Evolutionary conservation across 2,888 invertebrate genomes (phyloP), one percentile per base, ranked within the genome.

Genomic region (Coelogynopora nodosa): DNA sequence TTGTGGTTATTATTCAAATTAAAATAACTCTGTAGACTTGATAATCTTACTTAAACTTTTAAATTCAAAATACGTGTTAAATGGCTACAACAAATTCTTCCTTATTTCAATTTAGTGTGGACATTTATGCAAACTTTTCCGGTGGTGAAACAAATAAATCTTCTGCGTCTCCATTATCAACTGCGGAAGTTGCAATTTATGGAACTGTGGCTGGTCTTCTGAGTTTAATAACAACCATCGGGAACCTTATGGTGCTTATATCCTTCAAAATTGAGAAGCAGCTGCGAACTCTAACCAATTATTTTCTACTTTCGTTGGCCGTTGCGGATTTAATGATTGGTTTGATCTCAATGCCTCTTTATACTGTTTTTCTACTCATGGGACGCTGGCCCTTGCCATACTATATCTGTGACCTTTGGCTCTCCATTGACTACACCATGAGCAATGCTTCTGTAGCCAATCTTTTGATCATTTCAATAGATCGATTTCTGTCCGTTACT

Each of bases 211-310:
- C 31, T 0, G 28, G 31, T 5, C 31, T 84, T 67, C 27, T 84
- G 5, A 82, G 85, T 26, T n/a, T 86, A 1, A 28, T 86, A 23
- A 87, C 87, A 27, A 74, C 67, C 1, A 95, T 95, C 91, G 98
- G 98, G 90, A 98, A 98, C 93, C 95, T 96, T 89, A 95, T 98
- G 95, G 98, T 98, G 90, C 97, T 98, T 95, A 95, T 98, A 90
- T 96, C 97, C 89, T 98, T 98, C 93, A 97, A 97, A 93, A 96
- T 99, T 93, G 98, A 99, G 94, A 97, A 97, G 92, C 97, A 98
- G 91, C 94, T 99, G 88, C 98, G 98, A 93, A 98, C 98, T 86
- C 97, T 97, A 91, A 98, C 98, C 93, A 98, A 98, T 93, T 99
- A 98, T 93, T 94, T 99, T 88, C 90, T 93, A 81, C 95, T 97